Conservation (phyloP, 1,140 invertebrate genomes). For the Cyclargus thomasi region DNA sequence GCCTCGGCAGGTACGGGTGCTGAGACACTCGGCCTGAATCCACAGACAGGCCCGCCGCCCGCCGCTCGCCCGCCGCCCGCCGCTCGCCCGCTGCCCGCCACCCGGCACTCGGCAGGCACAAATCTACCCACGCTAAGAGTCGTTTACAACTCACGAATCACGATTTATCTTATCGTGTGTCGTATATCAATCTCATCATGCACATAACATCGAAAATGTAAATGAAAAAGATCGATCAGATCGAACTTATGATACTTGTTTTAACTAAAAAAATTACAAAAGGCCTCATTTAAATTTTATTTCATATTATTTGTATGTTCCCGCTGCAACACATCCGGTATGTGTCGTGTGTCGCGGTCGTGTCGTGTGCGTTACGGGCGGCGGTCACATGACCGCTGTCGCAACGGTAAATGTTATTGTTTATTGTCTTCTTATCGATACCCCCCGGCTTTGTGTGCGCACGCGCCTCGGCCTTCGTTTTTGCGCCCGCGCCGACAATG, state of each 20-base stretch:
- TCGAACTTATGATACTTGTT: too few relatives aligned
- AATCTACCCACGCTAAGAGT: slow-evolving; percentile 33
- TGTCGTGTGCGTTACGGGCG: slow-evolving; percentile 30
- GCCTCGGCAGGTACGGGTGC: slow-evolving; percentile 22
- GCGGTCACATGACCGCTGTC: slow-evolving; percentile 53
- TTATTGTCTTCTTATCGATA: slow-evolving; percentile 71
- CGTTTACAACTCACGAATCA: slow-evolving; percentile 20
- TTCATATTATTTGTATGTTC: too few relatives aligned
- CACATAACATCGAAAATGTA: too few relatives aligned
- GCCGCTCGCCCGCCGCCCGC: too few relatives aligned
- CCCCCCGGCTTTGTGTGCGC: slow-evolving; percentile 51
- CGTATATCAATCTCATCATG: not conserved
- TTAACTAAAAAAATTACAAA: too few relatives aligned
- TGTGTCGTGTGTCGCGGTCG: not conserved
- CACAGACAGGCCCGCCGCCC: slow-evolving; percentile 25
- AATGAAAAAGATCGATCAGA: too few relatives aligned
- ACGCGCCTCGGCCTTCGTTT: slow-evolving; percentile 52
- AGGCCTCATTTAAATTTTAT: not conserved
- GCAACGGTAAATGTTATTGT: slow-evolving; percentile 68
- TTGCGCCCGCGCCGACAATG: slow-evolving; percentile 35
- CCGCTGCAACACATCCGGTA: not conserved
- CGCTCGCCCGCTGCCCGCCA: too few relatives aligned
- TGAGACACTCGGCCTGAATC: slow-evolving; percentile 27
- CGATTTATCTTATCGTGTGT: not conserved
- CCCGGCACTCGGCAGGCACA: slow-evolving; percentile 28